Evolutionary conservation across 2,888 invertebrate genomes (phyloP).

Genomic region (Cephonodes hylas): DNA sequence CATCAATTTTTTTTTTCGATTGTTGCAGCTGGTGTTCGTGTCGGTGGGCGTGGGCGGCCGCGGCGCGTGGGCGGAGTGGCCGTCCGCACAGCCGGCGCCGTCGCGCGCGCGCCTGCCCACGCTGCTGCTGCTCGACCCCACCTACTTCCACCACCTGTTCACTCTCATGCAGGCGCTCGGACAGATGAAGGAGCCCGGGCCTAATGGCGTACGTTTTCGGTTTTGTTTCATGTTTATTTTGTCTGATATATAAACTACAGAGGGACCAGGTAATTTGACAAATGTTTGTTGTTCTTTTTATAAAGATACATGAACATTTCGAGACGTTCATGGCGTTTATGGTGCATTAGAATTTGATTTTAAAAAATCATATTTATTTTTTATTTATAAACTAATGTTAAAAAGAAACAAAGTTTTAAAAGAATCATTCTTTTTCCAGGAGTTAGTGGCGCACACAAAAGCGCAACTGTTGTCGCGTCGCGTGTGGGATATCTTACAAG

Average conservation of each 20-base stretch:
- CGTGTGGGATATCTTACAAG: conserved; percentile 96
- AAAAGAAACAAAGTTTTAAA: too few species aligned
- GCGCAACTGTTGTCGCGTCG: conserved; percentile 94
- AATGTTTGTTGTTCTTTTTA: too few species aligned
- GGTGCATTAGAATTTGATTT: too few species aligned
- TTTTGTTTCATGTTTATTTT: too few species aligned
- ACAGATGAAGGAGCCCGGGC: conserved; percentile 89
- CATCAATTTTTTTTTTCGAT: too few species aligned
- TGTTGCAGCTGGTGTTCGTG: conserved; percentile 90
- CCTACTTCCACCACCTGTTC: conserved; percentile 95
- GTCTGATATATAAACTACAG: too few species aligned
- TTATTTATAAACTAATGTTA: too few species aligned
- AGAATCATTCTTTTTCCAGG: conserved; percentile 65
- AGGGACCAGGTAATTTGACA: too few species aligned
- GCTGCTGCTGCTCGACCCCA: conserved; percentile 89
- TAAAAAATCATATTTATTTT: too few species aligned
- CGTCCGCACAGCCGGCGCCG: conserved; percentile 92
- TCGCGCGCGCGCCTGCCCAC: conserved; percentile 93
- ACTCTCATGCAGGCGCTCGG: conserved; percentile 94
- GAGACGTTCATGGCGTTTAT: too few species aligned
- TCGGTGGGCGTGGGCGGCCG: conserved; percentile 90
- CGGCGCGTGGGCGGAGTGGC: conserved; percentile 88
- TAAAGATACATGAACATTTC: too few species aligned
- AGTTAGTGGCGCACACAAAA: conserved; percentile 89
- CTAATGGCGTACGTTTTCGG: conserved; percentile 80